Percentiles rank a stretch among this genome's conserved stretches.
These are phyloP conservation scores for Drosophila burlai DNA, from an alignment of 1,140 invertebrate genomes.

Conservation along the genomic window DNA sequence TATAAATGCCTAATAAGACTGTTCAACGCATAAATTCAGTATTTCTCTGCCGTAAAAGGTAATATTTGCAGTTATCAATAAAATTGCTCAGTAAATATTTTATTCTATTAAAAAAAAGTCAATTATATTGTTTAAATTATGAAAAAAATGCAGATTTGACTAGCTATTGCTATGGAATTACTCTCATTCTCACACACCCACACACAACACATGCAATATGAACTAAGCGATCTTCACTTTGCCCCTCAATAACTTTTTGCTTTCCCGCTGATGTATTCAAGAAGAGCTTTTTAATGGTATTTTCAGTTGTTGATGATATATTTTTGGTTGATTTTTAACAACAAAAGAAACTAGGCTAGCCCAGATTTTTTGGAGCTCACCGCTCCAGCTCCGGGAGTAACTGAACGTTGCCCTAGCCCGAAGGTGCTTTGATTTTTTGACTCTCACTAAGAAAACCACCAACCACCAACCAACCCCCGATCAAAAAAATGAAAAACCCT, in stretches of 20 bases:
- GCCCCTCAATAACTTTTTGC: conserved; percentile 73
- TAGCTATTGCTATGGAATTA: background rate
- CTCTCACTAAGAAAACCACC: conserved; percentile 47
- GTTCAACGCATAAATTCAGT: background rate
- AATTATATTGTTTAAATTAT: background rate
- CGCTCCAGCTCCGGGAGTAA: conserved; percentile 30
- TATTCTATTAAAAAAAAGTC: background rate
- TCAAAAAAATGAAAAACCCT: conserved; percentile 15
- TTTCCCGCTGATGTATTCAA: conserved; percentile 73
- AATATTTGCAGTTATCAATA: background rate
- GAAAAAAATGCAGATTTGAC: background rate
- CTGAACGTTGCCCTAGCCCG: conserved; percentile 63
- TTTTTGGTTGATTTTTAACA: conserved; percentile 61
- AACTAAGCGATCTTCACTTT: conserved; percentile 64
- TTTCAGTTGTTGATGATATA: conserved; percentile 63
- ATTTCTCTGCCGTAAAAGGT: background rate
- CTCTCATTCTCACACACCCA: conserved; percentile 6
- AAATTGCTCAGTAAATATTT: background rate
- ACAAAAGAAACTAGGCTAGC: conserved; percentile 27
- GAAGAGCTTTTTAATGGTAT: conserved; percentile 74
- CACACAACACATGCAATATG: conserved; percentile 15
- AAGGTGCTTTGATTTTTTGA: conserved; percentile 80
- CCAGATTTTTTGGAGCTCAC: conserved; percentile 40
- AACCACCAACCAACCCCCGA: conserved; percentile 8
- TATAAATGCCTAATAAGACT: background rate